phyloP scores from a whole-genome alignment of 2,888 invertebrate genomes.

The Pandemis heparana region DNA sequence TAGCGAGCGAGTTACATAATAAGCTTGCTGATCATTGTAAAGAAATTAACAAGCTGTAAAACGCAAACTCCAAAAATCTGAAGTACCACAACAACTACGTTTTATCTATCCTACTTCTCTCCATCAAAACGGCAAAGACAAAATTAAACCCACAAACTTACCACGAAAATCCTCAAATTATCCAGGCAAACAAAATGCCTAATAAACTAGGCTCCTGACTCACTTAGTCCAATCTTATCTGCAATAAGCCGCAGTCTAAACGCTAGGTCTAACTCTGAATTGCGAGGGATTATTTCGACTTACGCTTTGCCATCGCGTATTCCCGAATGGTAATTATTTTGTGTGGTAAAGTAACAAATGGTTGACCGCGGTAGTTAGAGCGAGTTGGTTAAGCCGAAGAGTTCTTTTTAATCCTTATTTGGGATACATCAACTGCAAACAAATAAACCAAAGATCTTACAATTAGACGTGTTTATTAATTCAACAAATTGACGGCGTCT shows the following conservation, averaged over 20 bases:
- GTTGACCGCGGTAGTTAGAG: background rate
- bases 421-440: too few relatives aligned
- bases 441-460: too few relatives aligned
- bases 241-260: slow-evolving; percentile 44
- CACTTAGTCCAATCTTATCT: slow-evolving; percentile 46
- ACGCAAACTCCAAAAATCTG: background rate
- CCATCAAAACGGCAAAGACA: background rate
- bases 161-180: slow-evolving; percentile 44
- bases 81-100: too few relatives aligned
- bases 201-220: slow-evolving; percentile 40
- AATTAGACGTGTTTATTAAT: too few relatives aligned
- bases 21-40: too few relatives aligned
- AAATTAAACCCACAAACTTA: background rate
- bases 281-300: slow-evolving; percentile 34
- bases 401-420: background rate
- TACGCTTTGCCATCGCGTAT: slow-evolving; percentile 25
- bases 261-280: slow-evolving; percentile 40
- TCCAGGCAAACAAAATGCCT: slow-evolving; percentile 44
- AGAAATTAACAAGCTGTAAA: too few relatives aligned
- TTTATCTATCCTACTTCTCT: too few relatives aligned
- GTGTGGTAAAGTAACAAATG: slow-evolving; percentile 1
- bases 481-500: too few relatives aligned
- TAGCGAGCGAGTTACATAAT: too few relatives aligned
- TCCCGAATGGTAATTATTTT: slow-evolving; percentile 36
- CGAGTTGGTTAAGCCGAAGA: background rate